A percentile compares a stretch with the other conserved stretches of the same genome.
phyloP scores from a whole-genome alignment of 2,797 vertebrate species.

The Gymnoscopelus microlampas region DNA sequence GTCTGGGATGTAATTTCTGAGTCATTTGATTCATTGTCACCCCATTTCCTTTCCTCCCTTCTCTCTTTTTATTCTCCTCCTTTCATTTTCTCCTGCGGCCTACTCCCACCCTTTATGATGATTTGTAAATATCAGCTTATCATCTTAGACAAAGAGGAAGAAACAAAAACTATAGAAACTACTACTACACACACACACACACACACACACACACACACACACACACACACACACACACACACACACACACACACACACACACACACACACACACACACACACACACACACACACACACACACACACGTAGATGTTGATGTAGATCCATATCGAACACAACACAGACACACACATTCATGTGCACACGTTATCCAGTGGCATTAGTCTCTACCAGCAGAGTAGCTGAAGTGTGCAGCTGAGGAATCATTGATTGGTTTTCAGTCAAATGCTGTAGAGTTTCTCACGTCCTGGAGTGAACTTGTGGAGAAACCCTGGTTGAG shows the following conservation, averaged over 20 bases:
- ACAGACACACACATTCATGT: constrained; percentile 8
- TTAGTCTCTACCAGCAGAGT: not conserved
- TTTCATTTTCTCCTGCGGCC: constrained; percentile 43
- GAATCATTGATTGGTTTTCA: constrained; percentile 3
- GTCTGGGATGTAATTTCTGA: constrained; percentile 27
- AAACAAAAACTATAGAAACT: no score
- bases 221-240: not conserved
- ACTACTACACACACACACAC: not conserved
- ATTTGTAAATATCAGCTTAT: constrained; percentile 23
- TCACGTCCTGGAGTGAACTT: not conserved
- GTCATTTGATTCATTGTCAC: not conserved
- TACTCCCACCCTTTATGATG: constrained; percentile 16
- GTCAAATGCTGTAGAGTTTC: constrained; percentile 6
- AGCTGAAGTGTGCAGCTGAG: not conserved
- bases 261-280: not conserved
- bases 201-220: not conserved
- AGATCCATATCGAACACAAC: not conserved
- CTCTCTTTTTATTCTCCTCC: constrained; percentile 13
- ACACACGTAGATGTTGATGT: not conserved
- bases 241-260: constrained; percentile 7
- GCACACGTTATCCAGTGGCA: not conserved
- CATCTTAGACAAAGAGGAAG: constrained; percentile 3
- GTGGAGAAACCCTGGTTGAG: not conserved
- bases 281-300: not conserved
- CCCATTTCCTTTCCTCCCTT: constrained; percentile 5